A percentile compares a stretch with the other conserved stretches of the same genome.
Conservation (phyloP, 64 coral and sea anemone species). For the Exaiptasia diaphana region DNA sequence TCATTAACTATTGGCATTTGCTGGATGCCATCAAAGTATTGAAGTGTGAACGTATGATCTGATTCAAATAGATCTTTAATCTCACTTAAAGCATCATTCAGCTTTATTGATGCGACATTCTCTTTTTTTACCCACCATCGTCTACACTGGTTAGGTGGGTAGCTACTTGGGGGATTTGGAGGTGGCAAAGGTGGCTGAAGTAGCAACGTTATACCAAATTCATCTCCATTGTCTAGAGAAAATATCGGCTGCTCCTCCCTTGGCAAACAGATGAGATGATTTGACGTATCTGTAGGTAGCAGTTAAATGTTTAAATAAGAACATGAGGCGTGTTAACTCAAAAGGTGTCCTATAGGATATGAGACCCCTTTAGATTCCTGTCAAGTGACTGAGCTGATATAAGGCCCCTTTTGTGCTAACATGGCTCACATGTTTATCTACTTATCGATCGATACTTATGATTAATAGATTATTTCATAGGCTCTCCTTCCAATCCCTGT, state of each 20-base stretch:
- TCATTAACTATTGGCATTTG: slow-evolving; percentile 56
- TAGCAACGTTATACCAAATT: slow-evolving; percentile 29
- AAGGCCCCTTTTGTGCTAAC: no score
- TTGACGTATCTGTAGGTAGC: not conserved
- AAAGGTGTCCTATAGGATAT: no score
- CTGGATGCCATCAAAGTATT: slow-evolving; percentile 44
- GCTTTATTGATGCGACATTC: not conserved
- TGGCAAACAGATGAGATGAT: not conserved
- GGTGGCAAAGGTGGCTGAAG: slow-evolving; percentile 49
- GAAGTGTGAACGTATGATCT: slow-evolving; percentile 39
- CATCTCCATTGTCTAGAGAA: slow-evolving; percentile 44
- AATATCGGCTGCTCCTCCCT: not conserved
- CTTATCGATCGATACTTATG: no score
- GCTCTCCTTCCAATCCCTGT: no score
- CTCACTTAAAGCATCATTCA: slow-evolving; percentile 40
- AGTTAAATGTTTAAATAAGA: not conserved
- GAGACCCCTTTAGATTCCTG: no score
- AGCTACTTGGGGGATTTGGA: slow-evolving; percentile 49
- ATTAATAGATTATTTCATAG: no score
- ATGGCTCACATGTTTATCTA: no score
- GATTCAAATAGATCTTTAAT: slow-evolving; percentile 38
- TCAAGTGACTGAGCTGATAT: no score
- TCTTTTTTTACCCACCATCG: slow-evolving; percentile 54
- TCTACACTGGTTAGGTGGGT: slow-evolving; percentile 25
- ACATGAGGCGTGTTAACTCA: no score